Evolutionary conservation across 2,113 vertebrate genomes (phyloP).

Genomic region (human): GRCh38 chr3:190123501-190124000

Average conservation of each 20-base stretch:
- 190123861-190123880: neutral
- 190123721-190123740: no score
- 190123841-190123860: neutral
- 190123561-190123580: neutral
- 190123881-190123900: neutral
- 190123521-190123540: neutral
- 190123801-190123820: neutral
- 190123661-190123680: neutral
- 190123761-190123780: neutral
- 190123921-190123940: neutral
- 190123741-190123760: neutral
- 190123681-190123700: neutral
- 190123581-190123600: neutral
- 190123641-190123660: neutral
- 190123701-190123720: no score
- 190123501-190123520: fast-evolving
- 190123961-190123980: neutral
- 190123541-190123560: neutral
- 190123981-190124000: neutral
- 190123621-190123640: neutral
- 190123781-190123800: neutral
- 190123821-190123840: neutral
- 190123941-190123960: neutral
- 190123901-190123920: neutral
- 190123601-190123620: neutral